Evolutionary conservation across 2,888 invertebrate species (phyloP), one percentile per base, ranked within the genome.

Genomic region (Sericinus montela): DNA sequence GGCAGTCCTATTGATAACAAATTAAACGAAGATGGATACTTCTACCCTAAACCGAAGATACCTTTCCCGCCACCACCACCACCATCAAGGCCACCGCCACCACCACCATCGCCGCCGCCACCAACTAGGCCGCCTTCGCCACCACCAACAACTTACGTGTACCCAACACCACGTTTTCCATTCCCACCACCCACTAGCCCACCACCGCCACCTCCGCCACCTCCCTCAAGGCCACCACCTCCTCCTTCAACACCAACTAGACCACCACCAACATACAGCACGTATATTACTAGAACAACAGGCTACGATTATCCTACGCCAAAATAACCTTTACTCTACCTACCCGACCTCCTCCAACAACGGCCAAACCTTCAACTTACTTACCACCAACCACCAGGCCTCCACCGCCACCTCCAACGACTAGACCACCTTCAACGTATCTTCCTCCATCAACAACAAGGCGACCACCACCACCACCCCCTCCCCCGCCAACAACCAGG

Each of bases 11-110:
- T 87, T 58, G 69, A 70, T 16, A 79, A 83, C 0, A 69, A 72
- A 35, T 63, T 86, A 0, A 64, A 88, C 47, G 87, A 88, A 55
- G 88, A 88, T 63, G 88, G 88, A 3, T 89, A 89, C 63, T 86
- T 85, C 67, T 89, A 87, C 63, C 84, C 85, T 10, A 81, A 85
- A 51, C 84, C 84, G 15, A 77, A 75, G 57, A 67, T 80, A 9
- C 87, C 83, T 0, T 86, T 86, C 64, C 85, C 86, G 7, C 80
- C 80, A 4, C 82, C 78, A 1, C 69, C 71, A 3, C 65, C 67
- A 5, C 61, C 60, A 4, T 43, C 55, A 28, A 53, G 57, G 1
- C 51, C 49, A 1, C 44, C 45, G 3, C 51, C 52, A 3, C 50
- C 58, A 14, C 55, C 55, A 13, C 58, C 53, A 6, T 38, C 58